phyloP scores from a whole-genome alignment of 2,797 vertebrate genomes.

The Hirundo rustica region DNA sequence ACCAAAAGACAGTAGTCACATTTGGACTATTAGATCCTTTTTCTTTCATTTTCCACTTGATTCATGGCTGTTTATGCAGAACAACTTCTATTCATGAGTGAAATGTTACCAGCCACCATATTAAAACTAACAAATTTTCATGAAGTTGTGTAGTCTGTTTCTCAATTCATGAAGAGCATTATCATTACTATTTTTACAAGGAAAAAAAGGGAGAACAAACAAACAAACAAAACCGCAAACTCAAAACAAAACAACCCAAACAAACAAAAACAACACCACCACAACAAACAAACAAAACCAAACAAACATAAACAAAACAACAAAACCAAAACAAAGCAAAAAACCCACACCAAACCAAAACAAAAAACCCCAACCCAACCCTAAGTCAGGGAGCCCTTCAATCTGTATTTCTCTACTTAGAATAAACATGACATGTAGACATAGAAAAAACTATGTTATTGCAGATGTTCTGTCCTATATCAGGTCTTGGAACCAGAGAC shows the following conservation, averaged over 20 bases:
- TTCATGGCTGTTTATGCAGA: not conserved
- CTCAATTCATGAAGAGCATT: not conserved
- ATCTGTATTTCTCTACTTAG: not conserved
- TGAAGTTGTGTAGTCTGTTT: not conserved
- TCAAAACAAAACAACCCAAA: too few species aligned
- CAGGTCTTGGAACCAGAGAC: not conserved
- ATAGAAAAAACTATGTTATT: not conserved
- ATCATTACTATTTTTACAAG: not conserved
- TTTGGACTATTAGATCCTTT: not conserved
- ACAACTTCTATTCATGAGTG: not conserved
- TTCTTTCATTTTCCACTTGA: not conserved
- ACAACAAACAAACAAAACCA: too few species aligned
- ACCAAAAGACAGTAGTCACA: not conserved
- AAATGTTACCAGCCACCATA: not conserved
- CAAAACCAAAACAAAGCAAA: too few species aligned
- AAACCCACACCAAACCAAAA: too few species aligned
- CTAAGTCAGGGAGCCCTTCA: not conserved
- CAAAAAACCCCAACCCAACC: too few species aligned
- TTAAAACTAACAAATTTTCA: not conserved
- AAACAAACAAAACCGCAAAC: too few species aligned
- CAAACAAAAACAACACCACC: too few species aligned
- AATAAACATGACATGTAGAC: not conserved
- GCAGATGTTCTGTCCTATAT: conserved; percentile 7
- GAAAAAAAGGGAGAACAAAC: not conserved
- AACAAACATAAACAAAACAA: too few species aligned